phyloP scores from a whole-genome alignment of 2,888 invertebrate genomes.

The Drosophila sordidapex region DNA sequence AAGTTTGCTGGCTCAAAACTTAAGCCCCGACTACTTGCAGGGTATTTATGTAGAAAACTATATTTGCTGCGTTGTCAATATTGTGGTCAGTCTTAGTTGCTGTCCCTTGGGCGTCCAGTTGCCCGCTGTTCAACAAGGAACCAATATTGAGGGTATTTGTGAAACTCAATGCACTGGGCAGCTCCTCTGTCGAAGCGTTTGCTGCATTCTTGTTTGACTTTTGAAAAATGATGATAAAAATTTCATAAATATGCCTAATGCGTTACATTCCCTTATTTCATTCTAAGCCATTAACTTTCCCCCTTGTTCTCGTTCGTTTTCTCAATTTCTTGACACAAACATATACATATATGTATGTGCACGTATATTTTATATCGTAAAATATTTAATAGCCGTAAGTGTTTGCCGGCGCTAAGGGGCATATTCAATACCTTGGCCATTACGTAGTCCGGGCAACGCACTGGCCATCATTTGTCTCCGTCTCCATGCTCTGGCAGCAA shows the following conservation, averaged over 20 bases:
- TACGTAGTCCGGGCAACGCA: constrained; percentile 47
- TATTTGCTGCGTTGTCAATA: constrained; percentile 24
- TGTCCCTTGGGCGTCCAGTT: background rate
- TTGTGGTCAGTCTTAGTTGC: constrained; percentile 3
- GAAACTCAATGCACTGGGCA: constrained; percentile 30
- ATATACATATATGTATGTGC: constrained; percentile 1
- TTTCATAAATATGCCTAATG: constrained; percentile 78
- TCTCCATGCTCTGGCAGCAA: constrained; percentile 57
- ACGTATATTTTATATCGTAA: constrained; percentile 63
- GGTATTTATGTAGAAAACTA: constrained; percentile 1
- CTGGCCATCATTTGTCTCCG: constrained; percentile 69
- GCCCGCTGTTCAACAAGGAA: constrained; percentile 4
- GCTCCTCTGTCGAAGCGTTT: constrained; percentile 10
- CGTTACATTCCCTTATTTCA: constrained; percentile 69
- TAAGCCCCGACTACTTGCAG: background rate
- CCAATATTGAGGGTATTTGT: constrained; percentile 48
- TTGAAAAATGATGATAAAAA: constrained; percentile 75
- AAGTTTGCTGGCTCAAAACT: background rate
- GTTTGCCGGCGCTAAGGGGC: constrained; percentile 44
- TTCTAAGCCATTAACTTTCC: constrained; percentile 74
- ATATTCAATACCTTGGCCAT: constrained; percentile 32
- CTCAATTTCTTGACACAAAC: constrained; percentile 8
- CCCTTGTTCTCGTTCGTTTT: background rate
- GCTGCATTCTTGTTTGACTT: constrained; percentile 55
- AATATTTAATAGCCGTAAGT: constrained; percentile 80